A percentile compares a stretch with the other conserved stretches of the same genome.
phyloP scores from a whole-genome alignment of 2,888 invertebrate species.

The Andricus curvator region DNA sequence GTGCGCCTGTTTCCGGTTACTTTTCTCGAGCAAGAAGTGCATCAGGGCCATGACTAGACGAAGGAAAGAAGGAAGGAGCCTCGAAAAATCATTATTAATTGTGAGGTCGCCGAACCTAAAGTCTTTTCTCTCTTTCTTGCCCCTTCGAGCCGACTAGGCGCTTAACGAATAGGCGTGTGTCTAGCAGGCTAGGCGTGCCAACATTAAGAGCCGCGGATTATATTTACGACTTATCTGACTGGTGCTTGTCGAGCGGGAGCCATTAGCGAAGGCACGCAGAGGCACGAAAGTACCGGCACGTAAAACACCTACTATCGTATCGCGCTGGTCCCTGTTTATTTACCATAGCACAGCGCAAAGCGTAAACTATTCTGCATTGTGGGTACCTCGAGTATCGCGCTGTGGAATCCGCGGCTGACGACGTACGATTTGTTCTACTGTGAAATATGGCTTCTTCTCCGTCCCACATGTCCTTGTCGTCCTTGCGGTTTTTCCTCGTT shows the following conservation, averaged over 20 bases:
- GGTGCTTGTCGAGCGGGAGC: conserved; percentile 53
- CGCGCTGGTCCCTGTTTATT: conserved; percentile 30
- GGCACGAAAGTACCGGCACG: conserved; percentile 46
- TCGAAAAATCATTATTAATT: conserved; percentile 20
- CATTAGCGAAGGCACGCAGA: conserved; percentile 53
- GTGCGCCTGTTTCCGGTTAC: background rate
- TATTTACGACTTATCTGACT: conserved; percentile 64
- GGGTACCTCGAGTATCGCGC: conserved; percentile 4
- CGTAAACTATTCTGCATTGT: conserved; percentile 38
- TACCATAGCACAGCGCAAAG: conserved; percentile 13
- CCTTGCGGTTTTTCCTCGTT: conserved; percentile 30
- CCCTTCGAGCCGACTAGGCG: conserved; percentile 1
- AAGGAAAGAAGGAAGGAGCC: conserved; percentile 21
- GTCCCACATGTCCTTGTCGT: conserved; percentile 31
- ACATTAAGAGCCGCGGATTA: conserved; percentile 63
- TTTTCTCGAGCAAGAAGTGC: conserved; percentile 31
- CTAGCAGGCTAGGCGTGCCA: conserved; percentile 44
- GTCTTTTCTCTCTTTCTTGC: conserved; percentile 11
- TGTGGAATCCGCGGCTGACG: conserved; percentile 26
- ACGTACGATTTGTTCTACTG: conserved; percentile 33
- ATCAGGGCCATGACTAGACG: conserved; percentile 17
- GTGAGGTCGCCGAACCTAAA: conserved; percentile 17
- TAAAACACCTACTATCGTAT: conserved; percentile 49
- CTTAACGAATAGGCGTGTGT: conserved; percentile 38
- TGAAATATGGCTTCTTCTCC: conserved; percentile 30